Evolutionary conservation across 2,113 vertebrate species (phyloP).

Genomic region (Andinoacara biseriatus): DNA sequence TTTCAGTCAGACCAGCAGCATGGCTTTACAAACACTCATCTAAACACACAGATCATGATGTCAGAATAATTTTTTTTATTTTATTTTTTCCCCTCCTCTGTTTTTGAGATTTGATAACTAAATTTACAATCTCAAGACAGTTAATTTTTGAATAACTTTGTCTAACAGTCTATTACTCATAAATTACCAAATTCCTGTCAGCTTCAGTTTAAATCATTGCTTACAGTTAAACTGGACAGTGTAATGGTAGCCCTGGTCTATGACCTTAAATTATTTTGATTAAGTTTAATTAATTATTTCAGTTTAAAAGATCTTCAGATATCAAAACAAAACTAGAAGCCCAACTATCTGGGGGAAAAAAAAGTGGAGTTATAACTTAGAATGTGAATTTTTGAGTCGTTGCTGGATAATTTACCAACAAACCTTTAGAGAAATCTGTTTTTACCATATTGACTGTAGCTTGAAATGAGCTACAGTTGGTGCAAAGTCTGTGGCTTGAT

Average conservation of each 20-base stretch:
- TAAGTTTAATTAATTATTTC: no score
- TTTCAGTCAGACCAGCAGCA: background rate
- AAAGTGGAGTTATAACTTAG: no score
- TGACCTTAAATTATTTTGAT: background rate
- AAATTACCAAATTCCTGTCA: background rate
- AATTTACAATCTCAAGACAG: background rate
- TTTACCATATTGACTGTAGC: background rate
- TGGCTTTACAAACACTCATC: background rate
- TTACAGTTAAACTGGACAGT: background rate
- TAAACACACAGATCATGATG: no score
- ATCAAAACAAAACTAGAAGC: no score
- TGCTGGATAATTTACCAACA: no score
- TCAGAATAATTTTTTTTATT: no score
- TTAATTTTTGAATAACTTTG: accelerated
- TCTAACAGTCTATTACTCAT: background rate
- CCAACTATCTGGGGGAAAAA: no score
- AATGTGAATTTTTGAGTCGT: no score
- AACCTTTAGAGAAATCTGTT: background rate
- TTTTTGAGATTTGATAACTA: background rate
- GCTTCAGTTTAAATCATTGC: background rate
- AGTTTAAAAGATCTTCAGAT: no score
- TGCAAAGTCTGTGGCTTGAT: background rate
- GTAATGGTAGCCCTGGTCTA: background rate
- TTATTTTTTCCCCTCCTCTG: no score
- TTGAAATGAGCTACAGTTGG: background rate